Percentiles rank a stretch among this genome's conserved stretches.
phyloP scores from a whole-genome alignment of 2,113 vertebrate species.

The Rissa tridactyla region DNA sequence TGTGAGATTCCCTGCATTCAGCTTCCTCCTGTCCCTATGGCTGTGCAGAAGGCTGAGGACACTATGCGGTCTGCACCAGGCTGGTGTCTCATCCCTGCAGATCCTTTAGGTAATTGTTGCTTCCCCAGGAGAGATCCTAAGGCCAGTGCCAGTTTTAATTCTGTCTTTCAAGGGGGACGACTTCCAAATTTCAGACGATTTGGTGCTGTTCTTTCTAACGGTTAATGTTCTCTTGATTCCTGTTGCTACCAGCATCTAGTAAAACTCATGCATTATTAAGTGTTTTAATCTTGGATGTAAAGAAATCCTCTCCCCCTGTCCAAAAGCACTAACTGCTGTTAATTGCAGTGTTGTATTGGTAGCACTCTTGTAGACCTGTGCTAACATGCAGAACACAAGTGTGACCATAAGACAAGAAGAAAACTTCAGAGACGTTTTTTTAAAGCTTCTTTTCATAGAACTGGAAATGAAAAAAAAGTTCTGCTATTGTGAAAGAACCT shows the following conservation, averaged over 20 bases:
- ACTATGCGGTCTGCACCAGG: neutral
- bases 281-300: neutral
- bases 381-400: neutral
- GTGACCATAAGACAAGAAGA: neutral
- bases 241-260: neutral
- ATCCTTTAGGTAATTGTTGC: neutral
- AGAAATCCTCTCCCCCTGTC: neutral
- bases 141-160: neutral
- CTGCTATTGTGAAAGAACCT: neutral
- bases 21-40: neutral
- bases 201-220: neutral
- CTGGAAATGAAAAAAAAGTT: neutral
- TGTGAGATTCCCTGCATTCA: neutral
- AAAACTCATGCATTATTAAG: neutral
- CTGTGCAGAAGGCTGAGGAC: neutral
- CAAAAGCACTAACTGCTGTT: neutral
- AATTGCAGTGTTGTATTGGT: neutral
- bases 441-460: neutral
- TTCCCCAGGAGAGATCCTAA: neutral
- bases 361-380: neutral
- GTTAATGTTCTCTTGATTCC: neutral
- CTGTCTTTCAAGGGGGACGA: neutral
- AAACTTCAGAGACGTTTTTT: neutral
- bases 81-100: neutral
- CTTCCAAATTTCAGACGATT: neutral